Base-by-base conservation (phyloP, 2,113 vertebrate genomes). In the Ophthalmotilapia sp. region DNA sequence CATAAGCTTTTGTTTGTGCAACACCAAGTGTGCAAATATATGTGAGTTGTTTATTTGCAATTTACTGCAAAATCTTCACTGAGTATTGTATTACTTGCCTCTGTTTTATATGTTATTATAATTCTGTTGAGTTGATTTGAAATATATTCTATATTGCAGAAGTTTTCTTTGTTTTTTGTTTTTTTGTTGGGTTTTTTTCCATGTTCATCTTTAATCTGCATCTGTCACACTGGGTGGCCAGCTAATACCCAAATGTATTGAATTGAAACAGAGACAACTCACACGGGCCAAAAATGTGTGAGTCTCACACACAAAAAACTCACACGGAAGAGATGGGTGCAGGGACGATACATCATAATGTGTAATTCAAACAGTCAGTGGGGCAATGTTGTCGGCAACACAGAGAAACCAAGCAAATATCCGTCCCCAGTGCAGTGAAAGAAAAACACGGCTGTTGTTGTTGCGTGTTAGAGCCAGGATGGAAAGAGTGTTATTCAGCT, bases 151-250 rank as follows among this genome's bases (percentile, higher is more conserved):
- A 91, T 94, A 93, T 95, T 93, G 86, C 92, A 90, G 87, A 94
- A 92, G 84, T 92, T 95, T 86, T 94, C 88, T 94, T 94, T 91
- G 87, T 95, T 94, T 91, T 90, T 88, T 68, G 11, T 93, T 60
- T 60, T 60, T 60, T 11, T 62, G 29, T 91, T 88, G 75, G 4
- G 1, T 0, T 29, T 77, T 75, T 75, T 49, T 6, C 15, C 9
- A 0, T 93, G 83, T 95, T 95, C 55, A 90, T 89, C 91, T 89
- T 88, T 96, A 96, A 96, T 96, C 84, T 51, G 53, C 75, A 93
- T 91, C 94, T 95, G 82, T 89, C 92, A 82, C 87, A 6, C 93
- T 94, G 95, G 95, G 95, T 96, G 96, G 95, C 90, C 95, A 12
- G 53, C 86, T 90, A 83, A 93, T 88, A 90, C 80, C 85, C 92